A percentile compares a stretch with the other conserved stretches of the same genome.
Evolutionary conservation across 2,888 invertebrate genomes (phyloP).

Genomic region (Ligdia adustata): DNA sequence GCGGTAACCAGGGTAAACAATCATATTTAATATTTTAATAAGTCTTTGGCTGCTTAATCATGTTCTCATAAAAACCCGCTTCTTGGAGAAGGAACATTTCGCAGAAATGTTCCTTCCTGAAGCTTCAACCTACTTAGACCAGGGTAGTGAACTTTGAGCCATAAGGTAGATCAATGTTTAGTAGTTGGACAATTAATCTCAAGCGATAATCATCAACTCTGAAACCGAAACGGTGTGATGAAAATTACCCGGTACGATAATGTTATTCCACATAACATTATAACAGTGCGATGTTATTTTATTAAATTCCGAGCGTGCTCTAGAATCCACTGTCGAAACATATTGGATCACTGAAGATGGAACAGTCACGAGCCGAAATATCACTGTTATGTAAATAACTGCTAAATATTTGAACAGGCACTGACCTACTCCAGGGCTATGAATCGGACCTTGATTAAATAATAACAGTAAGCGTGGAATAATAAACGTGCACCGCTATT

Average conservation of each 20-base stretch:
- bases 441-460: conserved; percentile 35
- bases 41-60: no score
- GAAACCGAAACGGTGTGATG: no score
- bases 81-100: no score
- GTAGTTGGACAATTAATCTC: no score
- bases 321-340: conserved; percentile 7
- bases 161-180: no score
- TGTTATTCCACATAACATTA: background rate
- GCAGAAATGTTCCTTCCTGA: no score
- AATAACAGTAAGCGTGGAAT: conserved; percentile 23
- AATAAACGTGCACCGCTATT: conserved; percentile 15
- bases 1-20: no score
- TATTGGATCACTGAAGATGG: conserved; percentile 18
- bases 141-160: no score
- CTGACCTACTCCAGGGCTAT: conserved; percentile 30
- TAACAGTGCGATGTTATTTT: conserved; percentile 2
- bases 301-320: background rate
- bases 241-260: background rate
- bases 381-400: conserved; percentile 32
- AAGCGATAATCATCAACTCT: no score
- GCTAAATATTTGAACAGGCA: conserved; percentile 34
- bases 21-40: no score
- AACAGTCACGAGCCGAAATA: conserved; percentile 25
- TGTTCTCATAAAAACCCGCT: no score
- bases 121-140: no score